Evolutionary conservation across 2,888 invertebrate genomes (phyloP).

Genomic region (Bembecia ichneumoniformis): DNA sequence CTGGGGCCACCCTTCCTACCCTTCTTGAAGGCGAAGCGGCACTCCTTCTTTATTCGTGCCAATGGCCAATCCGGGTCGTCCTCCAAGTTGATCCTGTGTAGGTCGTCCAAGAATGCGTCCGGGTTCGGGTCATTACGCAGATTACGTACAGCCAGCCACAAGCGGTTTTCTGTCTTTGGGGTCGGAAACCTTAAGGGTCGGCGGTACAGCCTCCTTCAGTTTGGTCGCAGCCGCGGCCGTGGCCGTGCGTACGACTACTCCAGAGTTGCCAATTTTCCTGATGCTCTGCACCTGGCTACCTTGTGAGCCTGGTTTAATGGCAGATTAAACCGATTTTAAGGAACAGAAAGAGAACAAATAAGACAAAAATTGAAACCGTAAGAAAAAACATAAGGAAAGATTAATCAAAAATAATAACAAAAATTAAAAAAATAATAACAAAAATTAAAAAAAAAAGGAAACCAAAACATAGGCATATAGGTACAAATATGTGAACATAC

Average conservation of each 20-base stretch:
- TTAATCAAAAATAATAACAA: no score
- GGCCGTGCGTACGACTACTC: background rate
- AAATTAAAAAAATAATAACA: no score
- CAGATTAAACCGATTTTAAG: no score
- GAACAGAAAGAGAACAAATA: no score
- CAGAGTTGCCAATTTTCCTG: background rate
- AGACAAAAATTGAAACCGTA: no score
- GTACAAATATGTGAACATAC: no score
- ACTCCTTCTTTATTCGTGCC: background rate
- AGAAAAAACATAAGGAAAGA: no score
- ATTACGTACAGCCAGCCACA: conserved; percentile 1
- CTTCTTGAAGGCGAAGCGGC: conserved; percentile 1
- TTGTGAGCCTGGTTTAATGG: no score
- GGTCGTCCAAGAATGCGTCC: background rate
- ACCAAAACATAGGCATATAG: no score
- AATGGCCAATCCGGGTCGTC: conserved; percentile 3
- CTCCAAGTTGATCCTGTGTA: conserved; percentile 4
- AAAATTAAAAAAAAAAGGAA: no score
- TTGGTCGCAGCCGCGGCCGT: background rate
- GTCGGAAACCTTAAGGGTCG: conserved; percentile 1
- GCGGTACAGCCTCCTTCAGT: background rate
- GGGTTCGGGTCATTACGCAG: background rate
- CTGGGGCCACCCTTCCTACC: background rate
- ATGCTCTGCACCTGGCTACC: background rate
- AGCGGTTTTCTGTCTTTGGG: conserved; percentile 2